These are phyloP conservation scores for western clawed frog (Xenopus tropicalis) DNA, from an alignment of 2,113 vertebrate species.

Conservation along the genomic window UCB_Xtro_10.0 CM004443.2:141793501-141794000, in stretches of 20 bases:
- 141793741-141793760: conserved; percentile 50
- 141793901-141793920: too few relatives aligned
- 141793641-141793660: conserved; percentile 53
- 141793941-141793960: too few relatives aligned
- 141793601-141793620: conserved; percentile 53
- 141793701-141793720: conserved; percentile 51
- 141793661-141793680: conserved; percentile 55
- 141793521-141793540: conserved; percentile 38
- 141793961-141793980: too few relatives aligned
- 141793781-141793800: conserved; percentile 48
- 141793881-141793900: too few relatives aligned
- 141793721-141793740: conserved; percentile 49
- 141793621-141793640: conserved; percentile 56
- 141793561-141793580: conserved; percentile 8
- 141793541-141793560: conserved; percentile 15
- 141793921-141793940: too few relatives aligned
- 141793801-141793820: conserved; percentile 50
- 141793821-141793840: conserved; percentile 2
- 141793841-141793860: not conserved
- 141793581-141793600: conserved; percentile 47
- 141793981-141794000: too few relatives aligned
- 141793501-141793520: conserved; percentile 32
- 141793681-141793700: conserved; percentile 32
- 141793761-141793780: conserved; percentile 46
- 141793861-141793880: too few relatives aligned